Evolutionary conservation across 2,888 invertebrate species (phyloP), one percentile per base, ranked within the genome.

Genomic region (Leucozona laternaria): DNA sequence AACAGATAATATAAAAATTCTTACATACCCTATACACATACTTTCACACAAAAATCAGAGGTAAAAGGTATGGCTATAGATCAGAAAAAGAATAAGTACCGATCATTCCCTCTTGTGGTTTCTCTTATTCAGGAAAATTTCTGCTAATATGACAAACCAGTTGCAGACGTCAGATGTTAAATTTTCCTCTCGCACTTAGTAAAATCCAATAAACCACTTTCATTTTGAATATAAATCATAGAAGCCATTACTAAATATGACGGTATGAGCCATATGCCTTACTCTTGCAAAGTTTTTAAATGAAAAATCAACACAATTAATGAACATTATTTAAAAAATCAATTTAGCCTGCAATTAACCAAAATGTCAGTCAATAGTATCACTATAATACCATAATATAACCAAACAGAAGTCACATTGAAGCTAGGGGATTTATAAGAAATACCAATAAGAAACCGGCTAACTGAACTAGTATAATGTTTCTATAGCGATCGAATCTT

Each of bases 291-390:
- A 53, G 45, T 20, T 22, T 45, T 15, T 40, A 37, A 20, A 58
- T 72, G 40, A 11, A 15, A 58, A 34, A 17, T 48, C 11, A 22
- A 58, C 64, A 53, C 53, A 64, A 81, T 86, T 70, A 73, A 86
- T 57, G 73, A 81, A 48, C 81, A 81, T 3, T 28, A 28, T 80
- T 86, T 80, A 72, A 77, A 86, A 73, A 86, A n/a, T n/a, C 80
- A 77, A 86, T 78, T 86, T 75, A 86, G 57, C 78, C 85, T 70
- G 57, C 85, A 81, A 85, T 85, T 85, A 85, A 80, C 85, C 60
- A 60, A 81, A 86, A 81, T 48, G 81, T 81, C 86, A 79, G 81
- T 75, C 81, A 86, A 78, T 78, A 75, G 81, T 75, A 70, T 70
- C 70, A 45, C 7, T 43, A 5, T 45, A 17, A 2, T 40, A 13